Percentiles rank a stretch among this genome's conserved stretches.
Evolutionary conservation across 1,140 invertebrate genomes (phyloP).

Genomic region (Antheraea mylitta): DNA sequence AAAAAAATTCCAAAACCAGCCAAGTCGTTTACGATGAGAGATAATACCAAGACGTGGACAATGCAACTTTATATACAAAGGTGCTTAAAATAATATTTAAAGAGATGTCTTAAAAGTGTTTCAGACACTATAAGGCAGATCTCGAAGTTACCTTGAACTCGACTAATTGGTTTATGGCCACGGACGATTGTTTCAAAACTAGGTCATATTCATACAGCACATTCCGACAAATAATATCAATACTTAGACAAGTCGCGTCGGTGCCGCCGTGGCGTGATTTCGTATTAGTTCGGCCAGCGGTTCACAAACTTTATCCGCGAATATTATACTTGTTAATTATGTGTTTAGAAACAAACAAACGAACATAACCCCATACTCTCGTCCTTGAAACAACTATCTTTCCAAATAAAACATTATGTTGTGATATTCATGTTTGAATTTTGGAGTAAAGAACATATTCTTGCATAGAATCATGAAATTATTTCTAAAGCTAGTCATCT

Average conservation of each 20-base stretch:
- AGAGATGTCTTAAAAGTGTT: background rate
- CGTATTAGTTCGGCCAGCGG: slow-evolving; percentile 8
- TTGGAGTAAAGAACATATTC: slow-evolving; percentile 4
- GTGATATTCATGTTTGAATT: no score
- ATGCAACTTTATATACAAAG: no score
- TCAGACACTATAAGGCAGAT: background rate
- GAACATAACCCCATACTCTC: no score
- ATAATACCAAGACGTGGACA: no score
- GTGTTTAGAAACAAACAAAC: no score
- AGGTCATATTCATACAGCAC: slow-evolving; percentile 20
- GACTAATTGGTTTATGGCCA: background rate
- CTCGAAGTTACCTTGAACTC: background rate
- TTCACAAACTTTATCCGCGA: background rate
- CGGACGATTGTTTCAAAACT: slow-evolving; percentile 6
- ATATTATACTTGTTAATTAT: no score
- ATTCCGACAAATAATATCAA: slow-evolving; percentile 12
- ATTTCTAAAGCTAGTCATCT: slow-evolving; percentile 11
- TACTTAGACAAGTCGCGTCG: background rate
- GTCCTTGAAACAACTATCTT: no score
- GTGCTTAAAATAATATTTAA: no score
- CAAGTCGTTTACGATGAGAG: no score
- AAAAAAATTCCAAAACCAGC: no score
- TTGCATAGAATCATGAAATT: slow-evolving; percentile 14
- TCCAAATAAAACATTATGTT: no score
- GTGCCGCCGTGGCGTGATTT: slow-evolving; percentile 17